Evolutionary conservation across 2,113 vertebrate genomes (phyloP).

Genomic region (Pseudolaguvia tuberculata): DNA sequence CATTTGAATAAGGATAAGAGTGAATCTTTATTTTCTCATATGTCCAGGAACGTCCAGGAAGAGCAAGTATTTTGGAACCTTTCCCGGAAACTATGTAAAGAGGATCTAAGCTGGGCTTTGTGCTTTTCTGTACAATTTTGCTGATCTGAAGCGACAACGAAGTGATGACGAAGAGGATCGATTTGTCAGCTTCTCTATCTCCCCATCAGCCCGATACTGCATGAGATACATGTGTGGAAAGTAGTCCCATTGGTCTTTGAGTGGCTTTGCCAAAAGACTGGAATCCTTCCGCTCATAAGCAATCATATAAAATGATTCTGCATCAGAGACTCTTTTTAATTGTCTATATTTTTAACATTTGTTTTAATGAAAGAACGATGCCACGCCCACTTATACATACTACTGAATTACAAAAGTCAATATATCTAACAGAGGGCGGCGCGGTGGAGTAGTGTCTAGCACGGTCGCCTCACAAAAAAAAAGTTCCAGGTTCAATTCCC

Average conservation of each 20-base stretch:
- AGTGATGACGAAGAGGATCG: background rate
- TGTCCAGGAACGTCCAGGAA: constrained; percentile 83
- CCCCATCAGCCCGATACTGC: constrained; percentile 6
- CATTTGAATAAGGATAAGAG: background rate
- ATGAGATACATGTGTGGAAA: constrained; percentile 20
- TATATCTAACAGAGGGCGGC: no score
- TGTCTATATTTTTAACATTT: constrained; percentile 34
- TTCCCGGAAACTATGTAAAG: constrained; percentile 89
- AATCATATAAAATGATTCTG: constrained; percentile 6
- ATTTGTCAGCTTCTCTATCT: constrained; percentile 13
- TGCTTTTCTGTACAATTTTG: constrained; percentile 4
- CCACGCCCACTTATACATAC: background rate
- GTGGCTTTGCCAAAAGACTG: constrained; percentile 16
- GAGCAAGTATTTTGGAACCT: constrained; percentile 88
- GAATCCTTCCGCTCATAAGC: background rate
- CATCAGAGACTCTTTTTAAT: constrained; percentile 31
- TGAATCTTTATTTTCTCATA: background rate
- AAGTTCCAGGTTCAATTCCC: no score
- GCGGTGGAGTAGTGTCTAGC: no score
- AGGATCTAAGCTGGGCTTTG: constrained; percentile 66
- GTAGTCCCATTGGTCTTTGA: constrained; percentile 2
- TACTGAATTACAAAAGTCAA: no score
- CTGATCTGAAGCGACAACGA: constrained; percentile 3
- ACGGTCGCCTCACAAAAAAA: no score
- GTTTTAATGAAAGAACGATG: constrained; percentile 20